Base-by-base conservation (phyloP, 2,797 vertebrate genomes). In the Typhlichthys subterraneus region DNA sequence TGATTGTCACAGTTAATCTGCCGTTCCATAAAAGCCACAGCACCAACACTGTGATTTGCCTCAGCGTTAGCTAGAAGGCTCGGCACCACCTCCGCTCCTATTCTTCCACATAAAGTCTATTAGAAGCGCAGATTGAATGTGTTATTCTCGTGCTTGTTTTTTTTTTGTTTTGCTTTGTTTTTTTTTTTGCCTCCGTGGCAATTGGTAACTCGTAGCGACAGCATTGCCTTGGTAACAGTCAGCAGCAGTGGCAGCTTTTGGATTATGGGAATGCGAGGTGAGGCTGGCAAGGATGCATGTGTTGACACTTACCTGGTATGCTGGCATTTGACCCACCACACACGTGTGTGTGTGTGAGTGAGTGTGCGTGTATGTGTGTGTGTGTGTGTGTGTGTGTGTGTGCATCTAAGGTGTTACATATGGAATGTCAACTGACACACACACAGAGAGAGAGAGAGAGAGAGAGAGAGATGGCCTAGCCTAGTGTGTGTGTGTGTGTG, bases 151-250 rank as follows among this genome's bases (percentile, higher is more conserved):
- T 17, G 14, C n/a, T 45, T 47, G 45, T 17, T 57, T 17, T 23
- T 23, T 23, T 23, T 3, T 42, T 42, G 3, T 12, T 8, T 15
- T n/a, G n/a, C n/a, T n/a, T n/a, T n/a, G n/a, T n/a, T 14, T 42
- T 46, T 89, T 17, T 17, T 17, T 17, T 84, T 81, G 85, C 83
- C 76, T 89, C 79, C 65, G 42, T 50, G 56, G 77, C 75, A 80
- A 71, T 83, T 64, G 66, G 85, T 89, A 89, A 89, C 88, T 81
- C 85, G 76, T 85, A 67, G 84, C 70, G 86, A 89, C 88, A 82
- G 84, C 64, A 85, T 85, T 74, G 70, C 83, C 63, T 67, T 86
- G 85, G 86, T 82, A 87, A 88, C 87, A 63, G 76, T 86, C 83
- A 85, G 73, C 70, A 59, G 74, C 1, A 67, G 72, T 81, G 89